These are phyloP conservation scores for Muntiacus reevesi DNA, from an alignment of 2,113 vertebrate genomes.

Conservation along the genomic window DNA sequence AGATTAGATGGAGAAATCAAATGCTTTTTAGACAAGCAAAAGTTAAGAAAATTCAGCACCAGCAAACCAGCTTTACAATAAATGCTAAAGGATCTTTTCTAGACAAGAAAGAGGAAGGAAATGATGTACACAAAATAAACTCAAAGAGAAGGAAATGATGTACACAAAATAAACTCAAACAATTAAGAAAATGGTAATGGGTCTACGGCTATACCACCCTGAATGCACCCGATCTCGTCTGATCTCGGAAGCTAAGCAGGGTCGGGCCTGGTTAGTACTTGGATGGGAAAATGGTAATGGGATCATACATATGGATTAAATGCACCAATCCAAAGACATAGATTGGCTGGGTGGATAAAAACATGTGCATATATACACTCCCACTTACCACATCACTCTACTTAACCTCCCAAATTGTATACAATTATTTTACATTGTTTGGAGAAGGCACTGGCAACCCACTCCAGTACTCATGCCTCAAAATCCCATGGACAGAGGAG, in stretches of 20 bases:
- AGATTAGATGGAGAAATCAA: neutral
- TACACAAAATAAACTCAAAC: neutral
- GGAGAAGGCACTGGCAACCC: too few relatives aligned
- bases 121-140: neutral
- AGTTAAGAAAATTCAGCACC: neutral
- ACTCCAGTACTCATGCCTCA: too few relatives aligned
- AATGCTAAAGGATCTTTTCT: neutral
- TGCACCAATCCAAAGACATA: neutral
- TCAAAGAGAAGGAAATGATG: neutral
- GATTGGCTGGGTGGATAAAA: neutral
- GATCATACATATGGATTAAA: neutral
- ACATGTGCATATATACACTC: neutral
- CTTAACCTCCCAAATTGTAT: neutral
- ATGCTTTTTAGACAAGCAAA: neutral
- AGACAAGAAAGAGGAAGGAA: neutral
- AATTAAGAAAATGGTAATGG: neutral
- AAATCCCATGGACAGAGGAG: too few relatives aligned
- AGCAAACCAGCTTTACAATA: neutral
- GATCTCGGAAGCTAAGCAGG: too few relatives aligned
- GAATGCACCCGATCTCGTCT: too few relatives aligned
- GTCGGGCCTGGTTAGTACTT: too few relatives aligned
- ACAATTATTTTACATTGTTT: too few relatives aligned
- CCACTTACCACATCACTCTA: neutral
- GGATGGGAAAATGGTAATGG: neutral
- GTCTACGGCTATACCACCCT: neutral